Conservation (phyloP, 2,888 invertebrate genomes). For the Hipparchia sbordonii region DNA sequence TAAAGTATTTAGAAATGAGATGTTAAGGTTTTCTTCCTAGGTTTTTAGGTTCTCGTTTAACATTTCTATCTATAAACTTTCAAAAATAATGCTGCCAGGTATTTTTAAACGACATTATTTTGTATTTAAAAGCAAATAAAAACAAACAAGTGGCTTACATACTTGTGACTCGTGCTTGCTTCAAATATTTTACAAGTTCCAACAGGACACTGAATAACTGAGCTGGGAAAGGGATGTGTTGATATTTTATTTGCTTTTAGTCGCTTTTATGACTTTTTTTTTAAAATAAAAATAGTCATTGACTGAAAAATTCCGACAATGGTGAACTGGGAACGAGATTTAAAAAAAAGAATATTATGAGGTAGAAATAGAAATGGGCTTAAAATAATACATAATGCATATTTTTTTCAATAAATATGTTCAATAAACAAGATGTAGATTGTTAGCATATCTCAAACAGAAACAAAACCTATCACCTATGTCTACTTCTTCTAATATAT, state of each 20-base stretch:
- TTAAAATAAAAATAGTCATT: background rate
- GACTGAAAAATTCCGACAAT: background rate
- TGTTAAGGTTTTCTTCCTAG: too few species aligned
- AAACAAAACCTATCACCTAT: too few species aligned
- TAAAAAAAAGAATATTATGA: too few species aligned
- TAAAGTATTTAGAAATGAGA: background rate
- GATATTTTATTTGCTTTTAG: slow-evolving; percentile 6
- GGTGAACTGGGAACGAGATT: too few species aligned
- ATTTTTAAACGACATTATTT: background rate
- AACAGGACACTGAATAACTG: slow-evolving; percentile 3
- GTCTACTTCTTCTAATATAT: too few species aligned
- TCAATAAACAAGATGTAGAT: too few species aligned
- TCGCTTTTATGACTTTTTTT: background rate
- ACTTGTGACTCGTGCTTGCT: slow-evolving; percentile 7
- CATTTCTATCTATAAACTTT: background rate
- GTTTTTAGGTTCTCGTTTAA: too few species aligned
- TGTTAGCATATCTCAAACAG: too few species aligned
- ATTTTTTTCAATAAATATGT: too few species aligned
- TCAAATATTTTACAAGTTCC: slow-evolving; percentile 12
- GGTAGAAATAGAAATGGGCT: too few species aligned
- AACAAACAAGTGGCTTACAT: slow-evolving; percentile 30
- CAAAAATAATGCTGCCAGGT: background rate
- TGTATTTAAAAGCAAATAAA: background rate
- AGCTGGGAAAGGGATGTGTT: slow-evolving; percentile 5
- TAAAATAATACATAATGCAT: too few species aligned